phyloP scores from a whole-genome alignment of 2,797 vertebrate species.

The Oreortyx pictus region DNA sequence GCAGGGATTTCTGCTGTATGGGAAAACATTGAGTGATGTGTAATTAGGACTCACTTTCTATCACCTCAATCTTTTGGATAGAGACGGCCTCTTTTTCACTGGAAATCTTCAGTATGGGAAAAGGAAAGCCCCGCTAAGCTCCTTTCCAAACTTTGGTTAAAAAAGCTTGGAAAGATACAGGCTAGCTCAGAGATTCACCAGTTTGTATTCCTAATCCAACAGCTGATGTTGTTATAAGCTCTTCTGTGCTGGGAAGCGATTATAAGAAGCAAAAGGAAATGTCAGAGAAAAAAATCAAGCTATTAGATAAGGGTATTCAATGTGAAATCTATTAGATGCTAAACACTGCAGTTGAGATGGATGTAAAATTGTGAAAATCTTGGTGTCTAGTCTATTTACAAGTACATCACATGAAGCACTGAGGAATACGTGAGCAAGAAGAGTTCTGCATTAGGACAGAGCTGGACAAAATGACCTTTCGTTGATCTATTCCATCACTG shows the following conservation, averaged over 20 bases:
- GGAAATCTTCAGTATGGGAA: background rate
- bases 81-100: background rate
- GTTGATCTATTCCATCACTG: background rate
- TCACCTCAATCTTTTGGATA: background rate
- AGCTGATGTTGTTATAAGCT: background rate
- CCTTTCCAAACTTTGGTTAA: background rate
- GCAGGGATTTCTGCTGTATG: too few relatives aligned
- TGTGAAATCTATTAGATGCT: background rate
- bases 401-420: background rate
- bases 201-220: background rate
- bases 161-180: background rate
- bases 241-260: background rate
- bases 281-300: background rate
- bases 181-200: background rate
- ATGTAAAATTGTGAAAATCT: background rate
- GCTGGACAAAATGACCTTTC: conserved; percentile 10
- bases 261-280: background rate
- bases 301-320: background rate
- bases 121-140: background rate
- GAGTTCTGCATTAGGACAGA: background rate
- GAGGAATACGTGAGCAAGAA: background rate
- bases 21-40: background rate
- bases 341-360: background rate
- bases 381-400: background rate
- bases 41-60: background rate